Conservation (phyloP, 1,140 invertebrate genomes). For the Magallana gigas region DNA sequence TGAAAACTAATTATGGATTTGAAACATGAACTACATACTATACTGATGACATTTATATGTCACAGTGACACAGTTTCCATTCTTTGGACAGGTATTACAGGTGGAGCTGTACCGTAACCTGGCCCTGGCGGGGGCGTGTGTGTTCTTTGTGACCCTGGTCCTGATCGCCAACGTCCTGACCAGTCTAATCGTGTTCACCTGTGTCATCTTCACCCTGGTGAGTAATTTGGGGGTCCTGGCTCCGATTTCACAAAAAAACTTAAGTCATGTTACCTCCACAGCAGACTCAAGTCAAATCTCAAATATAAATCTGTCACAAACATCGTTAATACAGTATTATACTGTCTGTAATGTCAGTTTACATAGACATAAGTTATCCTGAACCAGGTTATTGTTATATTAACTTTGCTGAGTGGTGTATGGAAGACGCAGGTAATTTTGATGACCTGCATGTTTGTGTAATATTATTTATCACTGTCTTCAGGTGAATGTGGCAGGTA, state of each 20-base stretch:
- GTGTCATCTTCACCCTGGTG: slow-evolving; percentile 87
- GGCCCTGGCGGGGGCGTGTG: slow-evolving; percentile 87
- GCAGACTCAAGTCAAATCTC: no score
- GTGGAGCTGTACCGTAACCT: slow-evolving; percentile 88
- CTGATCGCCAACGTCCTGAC: slow-evolving; percentile 90
- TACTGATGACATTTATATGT: no score
- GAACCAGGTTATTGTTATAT: not conserved
- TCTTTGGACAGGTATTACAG: slow-evolving; percentile 79
- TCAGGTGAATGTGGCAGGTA: no score
- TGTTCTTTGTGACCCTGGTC: slow-evolving; percentile 88
- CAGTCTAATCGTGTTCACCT: slow-evolving; percentile 88
- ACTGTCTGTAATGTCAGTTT: no score
- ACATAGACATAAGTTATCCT: not conserved
- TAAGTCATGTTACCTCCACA: no score
- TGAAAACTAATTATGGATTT: no score
- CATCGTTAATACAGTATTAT: no score
- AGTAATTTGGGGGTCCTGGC: slow-evolving; percentile 44
- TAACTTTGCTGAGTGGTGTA: not conserved
- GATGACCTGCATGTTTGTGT: no score
- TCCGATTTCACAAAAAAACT: no score
- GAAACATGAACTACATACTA: no score
- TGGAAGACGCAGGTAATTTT: not conserved
- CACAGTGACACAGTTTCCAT: not conserved
- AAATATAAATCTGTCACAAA: no score
- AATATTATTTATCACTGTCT: no score